phyloP scores from a whole-genome alignment of 1,140 invertebrate genomes.

The Cyrtorhinus lividipennis region DNA sequence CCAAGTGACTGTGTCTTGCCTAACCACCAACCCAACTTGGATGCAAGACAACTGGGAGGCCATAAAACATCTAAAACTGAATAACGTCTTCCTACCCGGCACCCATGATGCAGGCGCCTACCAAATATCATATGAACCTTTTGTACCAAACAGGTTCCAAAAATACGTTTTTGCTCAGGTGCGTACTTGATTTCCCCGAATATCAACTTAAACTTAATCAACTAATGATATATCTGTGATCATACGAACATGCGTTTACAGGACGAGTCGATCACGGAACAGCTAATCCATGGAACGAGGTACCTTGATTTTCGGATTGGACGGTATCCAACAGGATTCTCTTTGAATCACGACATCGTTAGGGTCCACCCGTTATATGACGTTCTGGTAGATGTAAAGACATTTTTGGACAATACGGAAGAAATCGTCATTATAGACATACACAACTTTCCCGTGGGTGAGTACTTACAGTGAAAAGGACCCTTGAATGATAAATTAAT shows the following conservation, averaged over 20 bases:
- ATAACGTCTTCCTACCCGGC: slow-evolving; percentile 19
- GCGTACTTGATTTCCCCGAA: too few relatives aligned
- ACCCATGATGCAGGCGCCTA: slow-evolving; percentile 21
- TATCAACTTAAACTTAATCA: too few relatives aligned
- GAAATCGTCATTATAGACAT: slow-evolving; percentile 48
- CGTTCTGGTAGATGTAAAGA: slow-evolving; percentile 36
- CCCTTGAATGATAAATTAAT: not conserved
- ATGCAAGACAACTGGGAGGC: slow-evolving; percentile 17
- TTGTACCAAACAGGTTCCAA: slow-evolving; percentile 8
- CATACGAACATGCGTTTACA: not conserved
- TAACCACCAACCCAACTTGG: slow-evolving; percentile 20
- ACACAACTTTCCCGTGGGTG: slow-evolving; percentile 43
- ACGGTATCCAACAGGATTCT: slow-evolving; percentile 37
- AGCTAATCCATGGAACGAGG: slow-evolving; percentile 16
- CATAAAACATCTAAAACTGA: slow-evolving; percentile 14
- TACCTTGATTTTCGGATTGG: slow-evolving; percentile 38
- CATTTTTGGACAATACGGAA: slow-evolving; percentile 41
- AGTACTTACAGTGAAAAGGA: not conserved
- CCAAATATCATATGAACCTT: slow-evolving; percentile 13
- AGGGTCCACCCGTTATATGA: slow-evolving; percentile 33
- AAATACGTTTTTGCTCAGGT: slow-evolving; percentile 23
- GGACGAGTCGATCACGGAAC: slow-evolving; percentile 17
- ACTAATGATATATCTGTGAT: too few relatives aligned
- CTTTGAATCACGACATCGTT: slow-evolving; percentile 39
- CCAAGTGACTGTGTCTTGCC: too few relatives aligned